These are phyloP conservation scores for Synergus japonicus DNA, from an alignment of 2,888 invertebrate genomes.

Conservation along the genomic window DNA sequence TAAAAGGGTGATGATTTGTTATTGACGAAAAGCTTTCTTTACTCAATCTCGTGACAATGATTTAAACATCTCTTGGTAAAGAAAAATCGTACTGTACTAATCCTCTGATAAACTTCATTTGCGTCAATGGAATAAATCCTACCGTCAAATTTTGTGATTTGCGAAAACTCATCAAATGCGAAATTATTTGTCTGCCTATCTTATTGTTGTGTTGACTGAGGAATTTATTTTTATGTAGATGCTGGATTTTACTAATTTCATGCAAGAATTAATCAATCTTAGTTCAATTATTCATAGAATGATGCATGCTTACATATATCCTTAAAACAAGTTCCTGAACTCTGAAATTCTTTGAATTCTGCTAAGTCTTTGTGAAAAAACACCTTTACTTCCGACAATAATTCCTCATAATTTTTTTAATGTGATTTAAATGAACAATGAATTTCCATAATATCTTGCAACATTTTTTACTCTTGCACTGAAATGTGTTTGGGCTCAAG, in stretches of 20 bases:
- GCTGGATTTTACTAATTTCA: background rate
- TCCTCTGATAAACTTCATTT: conserved; percentile 1
- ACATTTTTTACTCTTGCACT: background rate
- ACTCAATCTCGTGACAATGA: background rate
- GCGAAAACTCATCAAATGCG: background rate
- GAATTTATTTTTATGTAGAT: background rate
- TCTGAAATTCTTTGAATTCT: background rate
- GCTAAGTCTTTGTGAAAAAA: background rate
- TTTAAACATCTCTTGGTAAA: conserved; percentile 29
- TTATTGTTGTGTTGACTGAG: background rate
- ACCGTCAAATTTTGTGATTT: background rate
- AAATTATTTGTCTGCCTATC: background rate
- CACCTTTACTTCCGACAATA: background rate
- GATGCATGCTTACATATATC: background rate
- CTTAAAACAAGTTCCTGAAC: background rate
- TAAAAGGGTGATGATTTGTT: background rate
- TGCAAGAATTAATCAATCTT: background rate
- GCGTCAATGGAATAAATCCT: conserved; percentile 14
- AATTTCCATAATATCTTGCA: background rate
- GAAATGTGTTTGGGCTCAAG: background rate
- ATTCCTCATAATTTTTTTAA: background rate
- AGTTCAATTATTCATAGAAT: background rate
- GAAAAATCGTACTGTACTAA: background rate
- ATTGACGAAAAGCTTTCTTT: background rate
- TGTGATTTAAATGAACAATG: background rate